A percentile compares a stretch with the other conserved stretches of the same genome.
Evolutionary conservation across 2,113 vertebrate genomes (phyloP).

Genomic region (Eulacestoma nigropectus): DNA sequence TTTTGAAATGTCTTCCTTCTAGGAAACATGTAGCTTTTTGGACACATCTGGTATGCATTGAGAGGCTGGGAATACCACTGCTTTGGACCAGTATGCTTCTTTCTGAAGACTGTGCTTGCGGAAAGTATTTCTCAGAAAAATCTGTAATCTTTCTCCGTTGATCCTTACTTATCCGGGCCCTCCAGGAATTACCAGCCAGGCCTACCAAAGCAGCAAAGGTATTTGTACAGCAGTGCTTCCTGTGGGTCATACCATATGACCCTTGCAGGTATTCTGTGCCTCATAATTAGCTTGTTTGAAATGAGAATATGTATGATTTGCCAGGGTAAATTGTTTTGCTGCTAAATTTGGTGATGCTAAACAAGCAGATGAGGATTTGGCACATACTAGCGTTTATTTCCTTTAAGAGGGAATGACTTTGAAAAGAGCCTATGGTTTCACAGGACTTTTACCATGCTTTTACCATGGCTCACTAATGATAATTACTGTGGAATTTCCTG

Average conservation of each 20-base stretch:
- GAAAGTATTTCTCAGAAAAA: neutral
- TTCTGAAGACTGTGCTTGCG: neutral
- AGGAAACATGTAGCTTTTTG: neutral
- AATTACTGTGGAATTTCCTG: constrained; percentile 31
- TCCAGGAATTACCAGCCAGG: neutral
- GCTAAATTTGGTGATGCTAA: neutral
- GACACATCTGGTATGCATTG: rapidly evolving
- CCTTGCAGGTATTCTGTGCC: neutral
- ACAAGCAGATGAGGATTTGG: neutral
- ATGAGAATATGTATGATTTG: neutral
- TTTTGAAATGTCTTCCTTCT: neutral
- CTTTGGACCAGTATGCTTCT: neutral
- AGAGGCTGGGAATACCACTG: neutral
- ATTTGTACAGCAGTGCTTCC: neutral
- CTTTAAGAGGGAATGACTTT: neutral
- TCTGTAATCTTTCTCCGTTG: neutral
- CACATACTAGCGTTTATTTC: neutral
- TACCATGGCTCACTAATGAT: neutral
- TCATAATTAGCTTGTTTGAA: neutral
- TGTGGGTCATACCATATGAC: neutral
- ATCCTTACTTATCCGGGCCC: neutral
- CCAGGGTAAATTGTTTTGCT: neutral
- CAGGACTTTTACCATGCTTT: neutral
- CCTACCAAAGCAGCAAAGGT: neutral
- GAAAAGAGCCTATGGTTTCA: constrained; percentile 7